A percentile compares a stretch with the other conserved stretches of the same genome.
Conservation (phyloP, 64 coral and sea anemone species). For the Actinia equina region DNA sequence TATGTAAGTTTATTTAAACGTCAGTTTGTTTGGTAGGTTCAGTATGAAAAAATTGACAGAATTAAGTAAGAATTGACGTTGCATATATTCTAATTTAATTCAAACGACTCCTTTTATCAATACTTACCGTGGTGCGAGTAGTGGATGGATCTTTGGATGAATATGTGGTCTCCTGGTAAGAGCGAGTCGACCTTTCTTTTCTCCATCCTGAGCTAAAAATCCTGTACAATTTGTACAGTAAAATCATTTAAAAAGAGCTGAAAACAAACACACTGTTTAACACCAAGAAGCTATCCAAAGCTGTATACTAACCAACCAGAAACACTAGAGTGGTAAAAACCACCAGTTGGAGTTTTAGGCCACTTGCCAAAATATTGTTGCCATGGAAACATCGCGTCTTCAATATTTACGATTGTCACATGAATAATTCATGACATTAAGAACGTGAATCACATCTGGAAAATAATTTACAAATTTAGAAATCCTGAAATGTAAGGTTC, state of each 20-base stretch:
- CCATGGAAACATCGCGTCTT: background rate
- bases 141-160: conserved; percentile 39
- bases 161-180: conserved; percentile 48
- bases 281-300: background rate
- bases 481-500: too few relatives aligned
- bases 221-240: conserved; percentile 1
- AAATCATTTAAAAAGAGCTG: conserved; percentile 9
- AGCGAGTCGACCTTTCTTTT: background rate
- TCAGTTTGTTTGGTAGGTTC: too few relatives aligned
- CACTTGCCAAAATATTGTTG: background rate
- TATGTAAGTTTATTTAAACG: too few relatives aligned
- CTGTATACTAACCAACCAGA: too few relatives aligned
- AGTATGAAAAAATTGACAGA: too few relatives aligned
- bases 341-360: background rate
- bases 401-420: background rate
- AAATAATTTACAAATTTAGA: too few relatives aligned
- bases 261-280: background rate
- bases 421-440: background rate
- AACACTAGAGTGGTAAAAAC: too few relatives aligned
- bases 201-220: conserved; percentile 10
- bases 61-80: too few relatives aligned
- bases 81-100: background rate
- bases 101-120: background rate
- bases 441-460: too few relatives aligned
- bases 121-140: conserved; percentile 56